Conservation (phyloP, 2,113 vertebrate species). For the Ellobius talpinus region DNA sequence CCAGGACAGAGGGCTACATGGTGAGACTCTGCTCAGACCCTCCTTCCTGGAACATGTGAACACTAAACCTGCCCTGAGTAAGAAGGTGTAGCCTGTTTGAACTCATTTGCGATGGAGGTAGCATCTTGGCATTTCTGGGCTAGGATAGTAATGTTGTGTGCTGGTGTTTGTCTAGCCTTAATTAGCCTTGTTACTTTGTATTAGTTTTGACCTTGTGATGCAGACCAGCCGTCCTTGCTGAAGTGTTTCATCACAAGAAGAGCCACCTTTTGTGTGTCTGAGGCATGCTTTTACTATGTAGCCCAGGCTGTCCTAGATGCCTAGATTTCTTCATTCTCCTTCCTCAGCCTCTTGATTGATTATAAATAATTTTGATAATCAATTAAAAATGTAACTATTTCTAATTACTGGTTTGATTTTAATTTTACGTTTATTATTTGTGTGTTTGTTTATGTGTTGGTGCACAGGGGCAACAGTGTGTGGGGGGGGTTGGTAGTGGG, state of each 20-base stretch:
- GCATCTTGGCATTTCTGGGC: not conserved
- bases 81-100: not conserved
- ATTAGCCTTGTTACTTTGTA: not conserved
- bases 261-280: not conserved
- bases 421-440: not conserved
- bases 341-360: not conserved
- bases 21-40: not conserved
- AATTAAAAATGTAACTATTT: not conserved
- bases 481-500: not conserved
- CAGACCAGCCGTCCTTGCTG: not conserved
- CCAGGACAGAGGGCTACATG: not conserved
- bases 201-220: not conserved
- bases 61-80: not conserved
- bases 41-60: not conserved
- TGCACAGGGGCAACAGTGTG: not conserved
- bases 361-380: not conserved
- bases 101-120: not conserved
- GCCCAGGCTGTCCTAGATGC: not conserved
- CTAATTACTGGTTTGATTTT: not conserved
- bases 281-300: not conserved
- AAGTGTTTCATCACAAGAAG: not conserved
- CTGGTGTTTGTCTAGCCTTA: not conserved
- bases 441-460: not conserved
- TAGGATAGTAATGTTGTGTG: not conserved
- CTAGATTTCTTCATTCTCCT: not conserved